A percentile compares a stretch with the other conserved stretches of the same genome.
Evolutionary conservation across 2,888 invertebrate species (phyloP).

Genomic region (Arrhopalites spinosus): DNA sequence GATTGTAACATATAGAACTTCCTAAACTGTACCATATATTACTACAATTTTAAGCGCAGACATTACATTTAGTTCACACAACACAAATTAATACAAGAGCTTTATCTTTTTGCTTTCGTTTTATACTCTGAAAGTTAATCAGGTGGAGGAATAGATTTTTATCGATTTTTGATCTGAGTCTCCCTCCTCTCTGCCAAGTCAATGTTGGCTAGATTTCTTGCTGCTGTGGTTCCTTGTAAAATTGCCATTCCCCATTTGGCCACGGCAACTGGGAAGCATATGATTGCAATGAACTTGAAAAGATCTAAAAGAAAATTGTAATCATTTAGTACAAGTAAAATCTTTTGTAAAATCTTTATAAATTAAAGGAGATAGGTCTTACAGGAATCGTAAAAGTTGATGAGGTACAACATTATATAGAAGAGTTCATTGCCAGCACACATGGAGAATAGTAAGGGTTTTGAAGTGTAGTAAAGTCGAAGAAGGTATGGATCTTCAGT

Average conservation of each 20-base stretch:
- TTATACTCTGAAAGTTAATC: no score
- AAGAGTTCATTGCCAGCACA: slow-evolving; percentile 97
- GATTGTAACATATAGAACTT: no score
- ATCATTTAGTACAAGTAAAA: not conserved
- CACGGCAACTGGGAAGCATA: slow-evolving; percentile 83
- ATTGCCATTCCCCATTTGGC: slow-evolving; percentile 86
- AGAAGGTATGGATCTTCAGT: slow-evolving; percentile 90
- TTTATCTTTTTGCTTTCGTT: no score
- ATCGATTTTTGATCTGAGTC: slow-evolving; percentile 56
- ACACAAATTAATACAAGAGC: no score
- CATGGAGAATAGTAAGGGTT: slow-evolving; percentile 88
- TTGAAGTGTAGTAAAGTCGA: slow-evolving; percentile 89
- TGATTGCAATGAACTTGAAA: slow-evolving; percentile 59
- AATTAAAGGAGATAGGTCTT: slow-evolving; percentile 30
- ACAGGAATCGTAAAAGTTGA: slow-evolving; percentile 70
- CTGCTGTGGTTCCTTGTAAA: slow-evolving; percentile 88
- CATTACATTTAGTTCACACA: no score
- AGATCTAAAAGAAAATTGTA: slow-evolving; percentile 51
- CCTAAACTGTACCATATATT: no score
- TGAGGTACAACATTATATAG: slow-evolving; percentile 88
- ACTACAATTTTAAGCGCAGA: no score
- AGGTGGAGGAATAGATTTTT: no score
- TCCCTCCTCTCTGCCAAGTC: slow-evolving; percentile 80
- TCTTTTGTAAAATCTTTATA: not conserved
- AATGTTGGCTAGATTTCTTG: slow-evolving; percentile 82